phyloP scores from a whole-genome alignment of 2,797 vertebrate species.

The Phataginus tetradactyla region DNA sequence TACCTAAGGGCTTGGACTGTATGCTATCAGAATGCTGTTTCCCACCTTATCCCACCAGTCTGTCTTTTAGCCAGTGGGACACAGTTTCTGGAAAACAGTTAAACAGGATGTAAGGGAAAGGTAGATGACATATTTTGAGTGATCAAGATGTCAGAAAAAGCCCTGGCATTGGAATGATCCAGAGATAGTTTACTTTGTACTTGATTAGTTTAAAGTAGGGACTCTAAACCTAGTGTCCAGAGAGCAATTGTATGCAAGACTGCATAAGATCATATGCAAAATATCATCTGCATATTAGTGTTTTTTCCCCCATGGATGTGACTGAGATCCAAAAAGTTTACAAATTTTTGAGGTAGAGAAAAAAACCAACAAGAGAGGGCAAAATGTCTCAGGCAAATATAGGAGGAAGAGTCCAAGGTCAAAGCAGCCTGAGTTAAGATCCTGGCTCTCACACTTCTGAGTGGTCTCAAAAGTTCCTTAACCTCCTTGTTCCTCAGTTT shows the following conservation, averaged over 20 bases:
- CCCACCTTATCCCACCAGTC: not conserved
- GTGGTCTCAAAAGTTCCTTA: not conserved
- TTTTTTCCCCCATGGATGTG: not conserved
- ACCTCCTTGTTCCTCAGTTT: not conserved
- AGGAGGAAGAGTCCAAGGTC: not conserved
- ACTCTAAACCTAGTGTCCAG: not conserved
- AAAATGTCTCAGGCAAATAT: not conserved
- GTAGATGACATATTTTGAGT: not conserved
- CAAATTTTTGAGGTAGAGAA: not conserved
- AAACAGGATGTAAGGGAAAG: not conserved
- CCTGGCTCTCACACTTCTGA: not conserved
- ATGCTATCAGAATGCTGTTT: not conserved
- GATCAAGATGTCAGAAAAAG: not conserved
- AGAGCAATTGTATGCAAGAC: not conserved
- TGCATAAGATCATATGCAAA: not conserved
- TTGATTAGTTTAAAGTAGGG: not conserved
- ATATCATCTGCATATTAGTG: not conserved
- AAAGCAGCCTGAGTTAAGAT: not conserved
- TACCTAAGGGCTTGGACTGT: not conserved
- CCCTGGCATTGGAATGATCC: not conserved
- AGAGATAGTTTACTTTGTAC: not conserved
- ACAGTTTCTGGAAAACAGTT: not conserved
- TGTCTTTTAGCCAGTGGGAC: not conserved
- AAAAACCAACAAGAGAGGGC: not conserved
- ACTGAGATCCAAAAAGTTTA: not conserved